phyloP scores from a whole-genome alignment of 1,140 invertebrate genomes.

The Cherax quadricarinatus region DNA sequence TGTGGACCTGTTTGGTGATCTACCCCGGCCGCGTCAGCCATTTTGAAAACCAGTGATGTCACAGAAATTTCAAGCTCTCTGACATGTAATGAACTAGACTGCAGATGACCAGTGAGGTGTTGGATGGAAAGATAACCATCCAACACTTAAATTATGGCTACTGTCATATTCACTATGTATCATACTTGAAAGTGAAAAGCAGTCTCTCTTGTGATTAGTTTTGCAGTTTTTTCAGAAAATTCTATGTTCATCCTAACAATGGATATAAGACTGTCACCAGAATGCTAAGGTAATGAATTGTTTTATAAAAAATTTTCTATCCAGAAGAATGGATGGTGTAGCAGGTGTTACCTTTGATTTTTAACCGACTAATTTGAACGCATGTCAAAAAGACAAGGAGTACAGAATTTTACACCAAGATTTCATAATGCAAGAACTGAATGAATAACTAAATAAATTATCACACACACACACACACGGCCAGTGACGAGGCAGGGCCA shows the following conservation, averaged over 20 bases:
- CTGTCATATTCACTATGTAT: neutral
- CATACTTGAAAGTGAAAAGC: neutral
- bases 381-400: too few relatives aligned
- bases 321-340: neutral
- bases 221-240: neutral
- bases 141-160: neutral
- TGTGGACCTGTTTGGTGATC: slow-evolving; percentile 60
- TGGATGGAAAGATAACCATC: neutral
- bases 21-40: slow-evolving; percentile 52
- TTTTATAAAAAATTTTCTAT: neutral
- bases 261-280: neutral
- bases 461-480: too few relatives aligned
- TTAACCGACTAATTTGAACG: too few relatives aligned
- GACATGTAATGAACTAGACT: neutral
- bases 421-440: too few relatives aligned
- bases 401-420: too few relatives aligned
- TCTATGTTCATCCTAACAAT: neutral
- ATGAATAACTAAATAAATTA: too few relatives aligned
- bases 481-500: too few relatives aligned
- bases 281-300: neutral
- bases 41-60: neutral
- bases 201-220: neutral
- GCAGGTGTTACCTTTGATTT: too few relatives aligned
- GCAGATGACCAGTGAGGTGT: neutral
- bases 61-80: neutral